Evolutionary conservation across 2,888 invertebrate genomes (phyloP).

Genomic region (Ophonus ardosiacus): DNA sequence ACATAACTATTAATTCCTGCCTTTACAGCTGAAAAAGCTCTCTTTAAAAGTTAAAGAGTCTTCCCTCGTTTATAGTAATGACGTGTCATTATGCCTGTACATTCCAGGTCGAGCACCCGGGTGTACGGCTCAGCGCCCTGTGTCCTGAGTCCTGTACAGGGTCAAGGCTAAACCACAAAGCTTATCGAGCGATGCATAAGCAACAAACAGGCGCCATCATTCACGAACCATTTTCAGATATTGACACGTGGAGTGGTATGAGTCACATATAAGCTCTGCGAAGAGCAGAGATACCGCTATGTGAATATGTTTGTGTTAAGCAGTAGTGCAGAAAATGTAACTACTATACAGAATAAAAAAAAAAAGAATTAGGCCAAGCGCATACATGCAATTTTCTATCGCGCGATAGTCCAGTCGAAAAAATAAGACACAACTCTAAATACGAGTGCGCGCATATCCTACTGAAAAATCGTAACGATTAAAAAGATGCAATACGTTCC

Average conservation of each 20-base stretch:
- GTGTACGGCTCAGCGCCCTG: background rate
- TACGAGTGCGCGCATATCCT: no score
- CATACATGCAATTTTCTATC: no score
- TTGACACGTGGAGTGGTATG: background rate
- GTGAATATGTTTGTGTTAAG: no score
- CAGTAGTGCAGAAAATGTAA: no score
- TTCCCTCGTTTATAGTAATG: slow-evolving; percentile 6
- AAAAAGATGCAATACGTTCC: no score
- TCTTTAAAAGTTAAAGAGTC: no score
- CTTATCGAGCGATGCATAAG: slow-evolving; percentile 28
- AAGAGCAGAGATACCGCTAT: no score
- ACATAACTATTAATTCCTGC: background rate
- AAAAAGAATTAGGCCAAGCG: no score
- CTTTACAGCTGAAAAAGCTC: background rate
- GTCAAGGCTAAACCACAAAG: slow-evolving; percentile 32
- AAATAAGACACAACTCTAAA: no score
- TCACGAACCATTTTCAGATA: slow-evolving; percentile 8
- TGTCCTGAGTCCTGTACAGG: background rate
- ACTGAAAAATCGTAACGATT: no score
- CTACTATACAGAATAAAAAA: no score
- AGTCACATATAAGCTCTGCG: background rate
- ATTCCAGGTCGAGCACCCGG: background rate
- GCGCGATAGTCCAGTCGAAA: no score
- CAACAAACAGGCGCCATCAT: slow-evolving; percentile 20
- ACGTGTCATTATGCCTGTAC: slow-evolving; percentile 2